These are phyloP conservation scores for Acleris emargana DNA, from an alignment of 2,888 invertebrate genomes.

Conservation along the genomic window DNA sequence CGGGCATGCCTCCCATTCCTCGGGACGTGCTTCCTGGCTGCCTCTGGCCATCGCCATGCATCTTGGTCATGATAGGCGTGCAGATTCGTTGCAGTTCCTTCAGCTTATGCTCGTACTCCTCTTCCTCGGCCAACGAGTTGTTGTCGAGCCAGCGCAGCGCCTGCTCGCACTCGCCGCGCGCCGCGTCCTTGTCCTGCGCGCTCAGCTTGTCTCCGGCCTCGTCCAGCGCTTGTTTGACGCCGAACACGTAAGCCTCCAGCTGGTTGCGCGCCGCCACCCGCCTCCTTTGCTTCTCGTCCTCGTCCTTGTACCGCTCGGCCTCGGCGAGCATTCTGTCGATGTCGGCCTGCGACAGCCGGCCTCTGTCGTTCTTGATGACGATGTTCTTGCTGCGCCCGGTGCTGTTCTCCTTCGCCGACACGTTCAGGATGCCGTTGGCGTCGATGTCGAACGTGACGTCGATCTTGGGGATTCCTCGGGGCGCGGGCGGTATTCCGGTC, in stretches of 20 bases:
- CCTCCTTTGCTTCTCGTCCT: conserved; percentile 85
- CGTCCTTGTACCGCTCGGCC: conserved; percentile 86
- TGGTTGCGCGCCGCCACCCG: conserved; percentile 85
- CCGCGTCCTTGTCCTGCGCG: conserved; percentile 80
- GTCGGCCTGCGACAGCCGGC: conserved; percentile 88
- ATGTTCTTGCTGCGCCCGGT: conserved; percentile 86
- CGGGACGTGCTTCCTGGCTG: conserved; percentile 30
- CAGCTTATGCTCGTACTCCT: conserved; percentile 80
- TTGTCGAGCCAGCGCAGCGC: conserved; percentile 86
- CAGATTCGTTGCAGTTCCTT: conserved; percentile 80
- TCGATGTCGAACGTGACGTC: conserved; percentile 87
- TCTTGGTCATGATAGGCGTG: conserved; percentile 72
- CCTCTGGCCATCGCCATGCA: conserved; percentile 74
- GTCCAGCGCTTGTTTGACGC: conserved; percentile 84
- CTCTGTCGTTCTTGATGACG: conserved; percentile 89
- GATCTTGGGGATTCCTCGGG: conserved; percentile 84
- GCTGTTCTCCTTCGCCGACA: conserved; percentile 86
- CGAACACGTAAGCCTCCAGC: conserved; percentile 84
- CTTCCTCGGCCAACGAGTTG: conserved; percentile 83
- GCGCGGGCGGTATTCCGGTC: conserved; percentile 85
- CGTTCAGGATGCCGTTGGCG: conserved; percentile 89
- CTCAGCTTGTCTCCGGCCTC: conserved; percentile 79
- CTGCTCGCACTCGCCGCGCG: conserved; percentile 69
- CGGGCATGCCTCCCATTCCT: conserved; percentile 31
- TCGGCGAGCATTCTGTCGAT: conserved; percentile 88